A percentile compares a stretch with the other conserved stretches of the same genome.
Conservation (phyloP, 2,113 vertebrate species). For the Bubo blakistoni region DNA sequence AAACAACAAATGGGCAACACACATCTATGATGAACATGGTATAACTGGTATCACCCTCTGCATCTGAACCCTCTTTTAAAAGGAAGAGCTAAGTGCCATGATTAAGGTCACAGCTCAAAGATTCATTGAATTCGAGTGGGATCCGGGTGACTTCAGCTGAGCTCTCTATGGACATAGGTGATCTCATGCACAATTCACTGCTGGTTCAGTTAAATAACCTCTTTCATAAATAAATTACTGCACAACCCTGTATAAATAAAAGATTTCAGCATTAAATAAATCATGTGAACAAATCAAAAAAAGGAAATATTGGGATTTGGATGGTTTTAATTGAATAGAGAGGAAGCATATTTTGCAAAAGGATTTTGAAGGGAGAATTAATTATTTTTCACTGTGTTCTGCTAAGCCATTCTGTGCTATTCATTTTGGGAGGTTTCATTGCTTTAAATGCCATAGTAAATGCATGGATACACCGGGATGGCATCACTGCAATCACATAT, state of each 20-base stretch:
- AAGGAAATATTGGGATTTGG: background rate
- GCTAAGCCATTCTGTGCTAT: background rate
- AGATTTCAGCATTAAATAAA: constrained; percentile 62
- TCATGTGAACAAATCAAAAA: constrained; percentile 19
- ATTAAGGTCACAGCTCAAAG: background rate
- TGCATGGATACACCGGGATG: background rate
- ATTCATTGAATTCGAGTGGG: background rate
- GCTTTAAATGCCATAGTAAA: background rate
- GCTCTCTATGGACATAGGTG: background rate
- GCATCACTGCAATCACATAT: background rate
- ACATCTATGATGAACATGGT: background rate
- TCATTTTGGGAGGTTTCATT: background rate
- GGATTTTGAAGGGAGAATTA: background rate
- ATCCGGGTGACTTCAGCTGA: background rate
- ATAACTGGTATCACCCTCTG: background rate
- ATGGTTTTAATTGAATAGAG: constrained; percentile 8
- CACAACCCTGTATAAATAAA: constrained; percentile 49
- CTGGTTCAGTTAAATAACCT: background rate
- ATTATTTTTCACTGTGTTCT: background rate
- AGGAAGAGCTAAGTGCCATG: background rate
- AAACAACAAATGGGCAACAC: background rate
- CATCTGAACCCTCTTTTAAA: background rate
- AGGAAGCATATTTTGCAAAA: background rate
- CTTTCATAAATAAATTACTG: background rate
- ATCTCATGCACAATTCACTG: background rate